phyloP scores from a whole-genome alignment of 2,113 vertebrate species.

The Parus major region DNA sequence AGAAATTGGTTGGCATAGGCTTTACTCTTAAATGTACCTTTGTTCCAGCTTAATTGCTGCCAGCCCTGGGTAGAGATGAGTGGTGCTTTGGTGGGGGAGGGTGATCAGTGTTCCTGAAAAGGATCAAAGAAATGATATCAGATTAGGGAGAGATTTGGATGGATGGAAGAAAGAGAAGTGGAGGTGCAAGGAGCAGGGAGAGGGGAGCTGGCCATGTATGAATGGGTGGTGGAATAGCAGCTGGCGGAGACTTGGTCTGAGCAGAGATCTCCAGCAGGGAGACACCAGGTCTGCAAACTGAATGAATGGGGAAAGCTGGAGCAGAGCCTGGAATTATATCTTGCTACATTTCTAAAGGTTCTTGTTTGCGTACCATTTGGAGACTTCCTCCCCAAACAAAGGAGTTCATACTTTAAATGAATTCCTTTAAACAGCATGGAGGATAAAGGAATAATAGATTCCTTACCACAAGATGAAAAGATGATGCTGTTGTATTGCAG shows the following conservation, averaged over 20 bases:
- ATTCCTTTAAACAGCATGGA: conserved; percentile 28
- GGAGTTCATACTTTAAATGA: conserved; percentile 33
- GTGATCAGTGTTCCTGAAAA: not conserved
- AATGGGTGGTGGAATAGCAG: not conserved
- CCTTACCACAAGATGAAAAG: conserved; percentile 37
- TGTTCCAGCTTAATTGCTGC: not conserved
- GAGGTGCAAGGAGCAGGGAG: not conserved
- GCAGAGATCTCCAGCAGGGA: conserved; percentile 10
- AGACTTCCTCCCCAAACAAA: conserved; percentile 35
- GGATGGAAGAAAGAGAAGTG: not conserved
- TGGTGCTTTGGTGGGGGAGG: not conserved
- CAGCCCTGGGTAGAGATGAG: not conserved
- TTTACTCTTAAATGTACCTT: not conserved
- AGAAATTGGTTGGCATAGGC: not conserved
- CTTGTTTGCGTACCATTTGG: not conserved
- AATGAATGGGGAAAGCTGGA: conserved; percentile 60
- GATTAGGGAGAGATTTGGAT: not conserved
- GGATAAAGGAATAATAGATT: conserved; percentile 50
- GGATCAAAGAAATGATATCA: conserved; percentile 8
- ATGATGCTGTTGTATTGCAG: not conserved
- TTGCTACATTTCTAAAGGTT: conserved; percentile 17
- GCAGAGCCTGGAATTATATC: conserved; percentile 22
- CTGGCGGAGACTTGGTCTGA: not conserved
- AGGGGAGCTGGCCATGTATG: not conserved
- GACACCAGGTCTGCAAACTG: conserved; percentile 18